These are phyloP conservation scores for Ormyrus thymus DNA, from an alignment of 2,888 invertebrate species.

Conservation along the genomic window DNA sequence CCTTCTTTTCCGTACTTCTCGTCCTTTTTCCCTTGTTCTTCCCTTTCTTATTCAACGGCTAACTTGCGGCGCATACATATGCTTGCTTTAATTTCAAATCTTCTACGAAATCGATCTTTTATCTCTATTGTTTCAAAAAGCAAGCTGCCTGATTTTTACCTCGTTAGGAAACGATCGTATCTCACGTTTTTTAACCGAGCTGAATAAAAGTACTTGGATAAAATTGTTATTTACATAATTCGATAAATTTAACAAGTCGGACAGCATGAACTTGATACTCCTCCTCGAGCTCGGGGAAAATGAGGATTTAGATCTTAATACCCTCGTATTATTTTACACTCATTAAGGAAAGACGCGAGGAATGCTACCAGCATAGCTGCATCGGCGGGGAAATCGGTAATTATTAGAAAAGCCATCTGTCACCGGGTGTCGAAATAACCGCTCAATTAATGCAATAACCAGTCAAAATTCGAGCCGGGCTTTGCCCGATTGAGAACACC, in stretches of 20 bases:
- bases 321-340: too few species aligned
- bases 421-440: slow-evolving; percentile 18
- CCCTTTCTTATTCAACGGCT: neutral
- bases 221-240: too few species aligned
- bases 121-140: neutral
- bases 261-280: too few species aligned
- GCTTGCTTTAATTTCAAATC: neutral
- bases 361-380: slow-evolving; percentile 13
- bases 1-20: slow-evolving; percentile 30
- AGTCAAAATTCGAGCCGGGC: neutral
- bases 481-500: slow-evolving; percentile 25
- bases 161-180: too few species aligned
- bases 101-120: slow-evolving; percentile 9
- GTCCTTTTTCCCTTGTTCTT: neutral
- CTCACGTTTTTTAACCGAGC: too few species aligned
- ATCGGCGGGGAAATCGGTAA: slow-evolving; percentile 5
- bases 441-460: slow-evolving; percentile 32
- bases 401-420: slow-evolving; percentile 36
- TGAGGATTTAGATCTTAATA: too few species aligned
- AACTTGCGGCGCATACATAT: neutral
- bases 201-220: too few species aligned
- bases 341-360: too few species aligned
- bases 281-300: too few species aligned
- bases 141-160: too few species aligned
- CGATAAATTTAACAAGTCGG: too few species aligned